phyloP scores from a whole-genome alignment of 2,888 invertebrate species.

The Lepidochitona cinerea region DNA sequence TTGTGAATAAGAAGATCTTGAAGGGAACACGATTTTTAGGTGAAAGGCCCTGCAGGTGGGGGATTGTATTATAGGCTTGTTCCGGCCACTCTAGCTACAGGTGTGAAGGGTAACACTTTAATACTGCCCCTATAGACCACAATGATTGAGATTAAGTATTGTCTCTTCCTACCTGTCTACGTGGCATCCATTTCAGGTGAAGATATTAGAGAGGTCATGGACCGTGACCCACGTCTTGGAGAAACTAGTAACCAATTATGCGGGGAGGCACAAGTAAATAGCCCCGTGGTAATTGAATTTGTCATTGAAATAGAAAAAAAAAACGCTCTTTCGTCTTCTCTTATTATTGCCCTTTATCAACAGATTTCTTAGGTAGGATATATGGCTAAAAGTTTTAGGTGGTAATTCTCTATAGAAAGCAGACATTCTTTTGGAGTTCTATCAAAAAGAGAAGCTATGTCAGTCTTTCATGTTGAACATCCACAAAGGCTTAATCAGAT shows the following conservation, averaged over 20 bases:
- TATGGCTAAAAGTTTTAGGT: background rate
- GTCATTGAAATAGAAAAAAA: background rate
- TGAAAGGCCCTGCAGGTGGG: too few relatives aligned
- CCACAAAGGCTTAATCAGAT: background rate
- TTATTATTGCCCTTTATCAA: background rate
- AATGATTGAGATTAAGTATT: background rate
- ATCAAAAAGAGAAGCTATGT: background rate
- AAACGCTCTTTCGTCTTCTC: background rate
- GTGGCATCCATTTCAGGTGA: background rate
- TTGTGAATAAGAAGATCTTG: too few relatives aligned
- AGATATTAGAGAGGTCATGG: background rate
- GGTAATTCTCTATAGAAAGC: background rate
- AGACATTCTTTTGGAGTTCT: background rate
- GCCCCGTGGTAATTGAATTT: background rate
- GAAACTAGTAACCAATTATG: background rate
- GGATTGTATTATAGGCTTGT: too few relatives aligned
- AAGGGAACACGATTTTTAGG: too few relatives aligned
- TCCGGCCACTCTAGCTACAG: too few relatives aligned
- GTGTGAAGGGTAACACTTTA: background rate
- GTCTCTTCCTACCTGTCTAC: background rate
- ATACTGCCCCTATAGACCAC: background rate
- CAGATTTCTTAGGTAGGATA: background rate
- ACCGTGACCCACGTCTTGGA: background rate
- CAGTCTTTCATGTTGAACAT: background rate
- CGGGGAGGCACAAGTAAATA: constrained; percentile 4